Percentiles rank a stretch among this genome's conserved stretches.
phyloP scores from a whole-genome alignment of 2,113 vertebrate species.

The Sciurus niger region DNA sequence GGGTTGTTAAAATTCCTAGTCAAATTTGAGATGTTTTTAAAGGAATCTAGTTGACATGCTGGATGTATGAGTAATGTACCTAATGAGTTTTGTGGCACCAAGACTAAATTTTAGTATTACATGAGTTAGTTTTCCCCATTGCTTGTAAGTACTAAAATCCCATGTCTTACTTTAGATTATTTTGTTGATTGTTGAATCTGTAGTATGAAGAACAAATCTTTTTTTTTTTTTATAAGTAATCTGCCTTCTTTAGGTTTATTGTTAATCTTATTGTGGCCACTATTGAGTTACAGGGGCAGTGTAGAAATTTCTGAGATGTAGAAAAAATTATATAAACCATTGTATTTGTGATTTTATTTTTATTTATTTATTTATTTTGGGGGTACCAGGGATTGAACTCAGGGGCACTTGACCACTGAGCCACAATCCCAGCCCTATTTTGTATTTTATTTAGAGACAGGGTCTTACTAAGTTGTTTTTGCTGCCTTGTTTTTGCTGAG shows the following conservation, averaged over 20 bases:
- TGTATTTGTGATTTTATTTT: neutral
- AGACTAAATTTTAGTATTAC: constrained; percentile 45
- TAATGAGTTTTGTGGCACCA: rapidly evolving
- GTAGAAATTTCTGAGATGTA: constrained; percentile 49
- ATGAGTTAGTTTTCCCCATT: constrained; percentile 16
- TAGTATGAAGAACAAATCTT: constrained; percentile 20
- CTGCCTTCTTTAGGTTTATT: constrained; percentile 52
- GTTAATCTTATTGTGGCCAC: constrained; percentile 43
- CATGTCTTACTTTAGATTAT: constrained; percentile 53
- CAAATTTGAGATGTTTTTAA: constrained; percentile 37
- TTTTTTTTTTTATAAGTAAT: constrained; percentile 58
- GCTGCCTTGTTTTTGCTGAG: no score
- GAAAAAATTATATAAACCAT: constrained; percentile 13
- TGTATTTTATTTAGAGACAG: no score
- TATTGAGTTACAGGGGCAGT: constrained; percentile 53
- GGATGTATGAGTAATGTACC: neutral
- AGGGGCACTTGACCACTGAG: no score
- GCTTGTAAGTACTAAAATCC: neutral
- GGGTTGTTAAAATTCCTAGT: constrained; percentile 59
- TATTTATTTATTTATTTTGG: neutral
- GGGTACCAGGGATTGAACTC: no score
- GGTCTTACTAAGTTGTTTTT: no score
- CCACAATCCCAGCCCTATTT: no score
- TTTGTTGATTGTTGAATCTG: constrained; percentile 50
- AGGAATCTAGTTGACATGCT: constrained; percentile 53